A percentile compares a stretch with the other conserved stretches of the same genome.
These are phyloP conservation scores for Noctua janthina DNA, from an alignment of 2,888 invertebrate species.

Conservation along the genomic window DNA sequence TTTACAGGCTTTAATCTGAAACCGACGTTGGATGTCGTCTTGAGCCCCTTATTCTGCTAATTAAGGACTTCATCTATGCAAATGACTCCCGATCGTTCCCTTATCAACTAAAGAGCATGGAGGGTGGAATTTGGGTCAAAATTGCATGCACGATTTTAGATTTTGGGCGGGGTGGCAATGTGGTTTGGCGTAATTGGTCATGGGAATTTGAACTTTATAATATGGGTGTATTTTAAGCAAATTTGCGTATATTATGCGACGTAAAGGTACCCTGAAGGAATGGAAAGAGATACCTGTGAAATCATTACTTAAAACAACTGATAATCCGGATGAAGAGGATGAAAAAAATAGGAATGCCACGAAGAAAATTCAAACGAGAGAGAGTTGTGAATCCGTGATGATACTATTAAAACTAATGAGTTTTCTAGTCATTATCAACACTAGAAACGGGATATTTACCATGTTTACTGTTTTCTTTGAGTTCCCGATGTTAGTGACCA, in stretches of 20 bases:
- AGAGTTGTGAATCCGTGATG: background rate
- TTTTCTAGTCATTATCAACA: too few relatives aligned
- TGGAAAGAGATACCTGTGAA: background rate
- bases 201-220: constrained; percentile 7
- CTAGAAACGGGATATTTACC: too few relatives aligned
- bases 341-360: too few relatives aligned
- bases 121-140: constrained; percentile 18
- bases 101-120: constrained; percentile 19
- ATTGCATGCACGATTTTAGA: constrained; percentile 19
- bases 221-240: background rate
- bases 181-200: constrained; percentile 10
- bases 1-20: constrained; percentile 87
- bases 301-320: background rate
- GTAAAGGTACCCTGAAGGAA: background rate
- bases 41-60: constrained; percentile 80
- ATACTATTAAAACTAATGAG: background rate
- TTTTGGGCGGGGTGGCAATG: constrained; percentile 2
- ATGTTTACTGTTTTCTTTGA: too few relatives aligned
- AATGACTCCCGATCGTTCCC: constrained; percentile 27
- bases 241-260: background rate
- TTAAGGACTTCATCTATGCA: constrained; percentile 76
- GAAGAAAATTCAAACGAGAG: background rate
- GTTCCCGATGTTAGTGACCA: too few relatives aligned
- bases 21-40: constrained; percentile 79
- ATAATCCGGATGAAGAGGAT: too few relatives aligned